These are phyloP conservation scores for Bombus impatiens DNA, from an alignment of 1,140 invertebrate species.

Conservation along the genomic window DNA sequence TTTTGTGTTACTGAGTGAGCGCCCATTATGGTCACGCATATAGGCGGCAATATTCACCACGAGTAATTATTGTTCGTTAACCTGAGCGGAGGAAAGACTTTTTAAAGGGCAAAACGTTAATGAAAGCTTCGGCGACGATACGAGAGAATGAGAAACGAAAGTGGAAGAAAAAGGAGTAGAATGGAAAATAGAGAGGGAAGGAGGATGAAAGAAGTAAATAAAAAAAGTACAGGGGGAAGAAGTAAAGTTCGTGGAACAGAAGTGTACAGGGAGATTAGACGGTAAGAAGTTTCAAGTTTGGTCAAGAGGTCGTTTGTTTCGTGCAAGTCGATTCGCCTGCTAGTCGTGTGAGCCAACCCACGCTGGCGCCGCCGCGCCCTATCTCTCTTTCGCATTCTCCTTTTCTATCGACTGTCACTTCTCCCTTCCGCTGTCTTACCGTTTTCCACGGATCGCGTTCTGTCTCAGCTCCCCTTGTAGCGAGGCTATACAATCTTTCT, in stretches of 20 bases:
- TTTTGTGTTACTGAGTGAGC: no score
- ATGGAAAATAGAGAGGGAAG: no score
- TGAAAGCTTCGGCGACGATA: not conserved
- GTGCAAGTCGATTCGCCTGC: slow-evolving; percentile 59
- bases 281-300: slow-evolving; percentile 56
- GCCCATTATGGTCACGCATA: no score
- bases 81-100: no score
- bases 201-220: not conserved
- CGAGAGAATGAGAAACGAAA: not conserved
- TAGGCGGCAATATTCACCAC: no score
- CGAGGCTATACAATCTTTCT: not conserved
- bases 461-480: slow-evolving; percentile 48
- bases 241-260: not conserved
- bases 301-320: slow-evolving; percentile 75
- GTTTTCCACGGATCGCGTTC: not conserved
- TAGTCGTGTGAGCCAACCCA: slow-evolving; percentile 72
- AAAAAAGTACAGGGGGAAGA: not conserved
- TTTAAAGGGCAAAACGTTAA: not conserved
- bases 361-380: slow-evolving; percentile 78
- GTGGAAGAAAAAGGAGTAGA: not conserved
- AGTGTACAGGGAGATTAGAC: slow-evolving; percentile 13
- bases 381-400: slow-evolving; percentile 63
- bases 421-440: slow-evolving; percentile 8
- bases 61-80: no score
- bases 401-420: slow-evolving; percentile 46